Conservation (phyloP, 2,113 vertebrate genomes). For the Rutilus rutilus region DNA sequence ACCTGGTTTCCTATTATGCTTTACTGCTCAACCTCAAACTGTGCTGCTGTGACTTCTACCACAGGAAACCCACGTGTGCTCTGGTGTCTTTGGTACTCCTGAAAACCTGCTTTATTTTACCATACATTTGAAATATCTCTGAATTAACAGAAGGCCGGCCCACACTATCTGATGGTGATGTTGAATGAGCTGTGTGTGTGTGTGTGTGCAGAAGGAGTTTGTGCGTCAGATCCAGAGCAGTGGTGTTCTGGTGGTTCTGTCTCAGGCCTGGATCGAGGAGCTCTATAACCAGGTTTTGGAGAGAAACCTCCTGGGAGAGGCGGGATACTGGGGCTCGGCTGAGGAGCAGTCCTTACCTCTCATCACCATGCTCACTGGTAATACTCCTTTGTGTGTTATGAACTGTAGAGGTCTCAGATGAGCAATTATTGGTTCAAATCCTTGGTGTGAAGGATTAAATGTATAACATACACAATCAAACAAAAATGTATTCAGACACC, state of each 20-base stretch:
- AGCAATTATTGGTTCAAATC: not conserved
- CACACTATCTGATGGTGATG: not conserved
- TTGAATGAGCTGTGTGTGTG: not conserved
- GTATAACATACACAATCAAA: too few species aligned
- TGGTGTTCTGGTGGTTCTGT: constrained; percentile 91
- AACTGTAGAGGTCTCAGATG: not conserved
- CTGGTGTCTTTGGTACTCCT: constrained; percentile 77
- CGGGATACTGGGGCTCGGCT: constrained; percentile 87
- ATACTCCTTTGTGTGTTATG: constrained; percentile 28
- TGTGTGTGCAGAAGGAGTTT: constrained; percentile 87
- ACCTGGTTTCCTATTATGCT: constrained; percentile 87
- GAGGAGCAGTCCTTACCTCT: constrained; percentile 87
- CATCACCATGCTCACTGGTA: constrained; percentile 92
- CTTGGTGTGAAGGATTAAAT: not conserved
- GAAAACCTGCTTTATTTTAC: not conserved
- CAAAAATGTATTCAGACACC: too few species aligned
- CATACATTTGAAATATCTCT: not conserved
- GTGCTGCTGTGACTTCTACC: constrained; percentile 88
- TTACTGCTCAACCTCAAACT: constrained; percentile 95
- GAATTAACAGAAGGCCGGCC: too few species aligned
- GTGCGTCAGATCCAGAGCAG: constrained; percentile 90
- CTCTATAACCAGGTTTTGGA: constrained; percentile 91
- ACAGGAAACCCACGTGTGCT: constrained; percentile 77
- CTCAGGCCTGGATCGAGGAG: constrained; percentile 94
- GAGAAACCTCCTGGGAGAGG: constrained; percentile 91